Percentiles rank a stretch among this genome's conserved stretches.
Conservation (phyloP, 2,797 vertebrate genomes). For the Sebastes umbrosus region DNA sequence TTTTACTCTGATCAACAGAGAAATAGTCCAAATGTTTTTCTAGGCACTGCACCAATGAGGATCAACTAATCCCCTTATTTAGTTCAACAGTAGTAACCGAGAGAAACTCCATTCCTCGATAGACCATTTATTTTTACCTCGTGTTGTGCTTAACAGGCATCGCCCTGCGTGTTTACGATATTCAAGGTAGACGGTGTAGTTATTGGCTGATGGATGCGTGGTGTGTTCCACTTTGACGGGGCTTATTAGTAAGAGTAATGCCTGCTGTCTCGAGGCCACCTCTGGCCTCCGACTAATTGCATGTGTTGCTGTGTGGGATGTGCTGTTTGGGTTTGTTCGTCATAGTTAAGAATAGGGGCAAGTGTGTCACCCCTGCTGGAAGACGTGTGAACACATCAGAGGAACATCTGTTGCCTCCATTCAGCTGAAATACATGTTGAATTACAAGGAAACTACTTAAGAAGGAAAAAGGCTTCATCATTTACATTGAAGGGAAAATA, state of each 20-base stretch:
- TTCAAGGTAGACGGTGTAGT: slow-evolving; percentile 20
- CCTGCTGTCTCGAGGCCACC: slow-evolving; percentile 32
- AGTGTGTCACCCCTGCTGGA: slow-evolving; percentile 3
- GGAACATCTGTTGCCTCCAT: background rate
- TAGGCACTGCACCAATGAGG: background rate
- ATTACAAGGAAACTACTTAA: background rate
- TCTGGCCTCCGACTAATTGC: slow-evolving; percentile 32
- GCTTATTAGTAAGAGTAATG: slow-evolving; percentile 72
- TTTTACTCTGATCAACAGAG: background rate
- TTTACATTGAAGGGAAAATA: background rate
- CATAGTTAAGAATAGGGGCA: slow-evolving; percentile 27
- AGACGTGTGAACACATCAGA: slow-evolving; percentile 27
- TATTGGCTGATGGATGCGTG: slow-evolving; percentile 49
- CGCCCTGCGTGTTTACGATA: background rate
- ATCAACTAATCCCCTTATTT: too few species aligned
- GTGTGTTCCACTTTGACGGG: slow-evolving; percentile 40
- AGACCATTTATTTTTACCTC: slow-evolving; percentile 13
- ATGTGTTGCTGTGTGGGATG: slow-evolving; percentile 43
- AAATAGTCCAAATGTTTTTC: background rate
- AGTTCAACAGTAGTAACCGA: background rate
- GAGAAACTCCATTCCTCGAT: background rate
- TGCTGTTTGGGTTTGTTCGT: slow-evolving; percentile 40
- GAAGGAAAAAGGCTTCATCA: background rate
- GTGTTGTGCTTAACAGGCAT: slow-evolving; percentile 5
- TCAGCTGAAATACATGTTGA: background rate